Base-by-base conservation (phyloP, 2,888 invertebrate species). In the Dinocampus coccinellae region DNA sequence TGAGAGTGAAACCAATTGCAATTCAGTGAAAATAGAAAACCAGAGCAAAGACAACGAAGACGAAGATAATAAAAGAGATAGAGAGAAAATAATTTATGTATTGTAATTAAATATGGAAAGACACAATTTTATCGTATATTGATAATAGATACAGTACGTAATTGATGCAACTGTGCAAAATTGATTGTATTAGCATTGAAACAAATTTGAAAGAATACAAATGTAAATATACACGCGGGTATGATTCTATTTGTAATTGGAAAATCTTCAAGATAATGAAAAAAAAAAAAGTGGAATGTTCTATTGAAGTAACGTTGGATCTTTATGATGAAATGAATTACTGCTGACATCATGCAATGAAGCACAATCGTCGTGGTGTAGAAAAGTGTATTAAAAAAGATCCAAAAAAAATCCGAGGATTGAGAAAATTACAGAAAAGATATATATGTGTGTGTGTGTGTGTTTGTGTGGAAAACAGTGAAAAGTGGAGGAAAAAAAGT, bases 231-330 rank as follows among this genome's bases (percentile, higher is more conserved):
- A 24, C 66, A 76, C 74, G 47, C 61, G 75, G 57, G 73, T 75
- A 79, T 77, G 78, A 78, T 80, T 76, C 74, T 53, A 24, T 73
- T 74, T 76, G 78, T 80, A 80, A 81, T 80, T 80, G 81, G 79
- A 80, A 78, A 76, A 81, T 67, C 75, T 78, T 76, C 78, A 77
- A 75, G 75, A 62, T 73, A 66, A 63, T 24, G 58, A 34, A 34
- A 47, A 33, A 65, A 29, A 55, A 34, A 34, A 47, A 33, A 65
- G 22, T 1, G n/a, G 47, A 20, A 62, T n/a, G 26, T n/a, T n/a
- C n/a, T n/a, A n/a, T n/a, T n/a, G 20, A 16, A 52, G 7, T 16
- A 47, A 16, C 13, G 58, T 20, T 6, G 20, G 4, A 13, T 36
- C 16, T 20, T 20, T 61, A 16, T 22, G 63, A 42, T n/a, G 47